Evolutionary conservation across 2,888 invertebrate genomes (phyloP), one percentile per base, ranked within the genome.

Genomic region (Ctena decussata): DNA sequence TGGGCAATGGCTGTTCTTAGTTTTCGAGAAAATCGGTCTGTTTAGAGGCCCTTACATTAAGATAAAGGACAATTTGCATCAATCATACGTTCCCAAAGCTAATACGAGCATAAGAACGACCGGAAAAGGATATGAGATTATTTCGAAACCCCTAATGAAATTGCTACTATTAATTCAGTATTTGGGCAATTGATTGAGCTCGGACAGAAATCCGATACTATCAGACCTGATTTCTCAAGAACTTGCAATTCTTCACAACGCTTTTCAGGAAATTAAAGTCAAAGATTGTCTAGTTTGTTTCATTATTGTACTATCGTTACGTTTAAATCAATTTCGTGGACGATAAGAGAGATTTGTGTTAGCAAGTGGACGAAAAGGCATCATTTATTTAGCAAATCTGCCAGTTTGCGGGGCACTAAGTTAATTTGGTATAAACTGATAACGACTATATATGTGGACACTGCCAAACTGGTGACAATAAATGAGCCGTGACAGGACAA

Each of bases 1-100:
- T n/a, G n/a, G n/a, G n/a, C n/a, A n/a, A n/a, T n/a, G n/a, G n/a
- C n/a, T n/a, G n/a, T n/a, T n/a, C n/a, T n/a, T n/a, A n/a, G n/a
- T n/a, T n/a, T n/a, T n/a, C n/a, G n/a, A n/a, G n/a, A n/a, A n/a
- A n/a, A 21, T 46, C 46, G 8, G 46, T 15, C 12, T 12, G 21
- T 11, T 18, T 35, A 65, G 18, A 12, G 35, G 18, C 3, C 35
- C 65, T 2, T 18, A 35, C 35, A 32, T 18, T 21, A 21, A 65
- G 35, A 65, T 32, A 65, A 53, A 65, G 57, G 57, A 65, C 65
- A 65, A 65, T 65, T 65, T 65, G 65, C 65, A 65, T 65, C 65
- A 65, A 65, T 65, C 65, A 35, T 35, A 65, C 65, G 35, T 65
- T 65, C 24, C 12, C 57, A 12, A 57, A 57, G 12, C 57, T 2